Conservation (phyloP, 2,797 vertebrate species). For the Amniataba percoides region DNA sequence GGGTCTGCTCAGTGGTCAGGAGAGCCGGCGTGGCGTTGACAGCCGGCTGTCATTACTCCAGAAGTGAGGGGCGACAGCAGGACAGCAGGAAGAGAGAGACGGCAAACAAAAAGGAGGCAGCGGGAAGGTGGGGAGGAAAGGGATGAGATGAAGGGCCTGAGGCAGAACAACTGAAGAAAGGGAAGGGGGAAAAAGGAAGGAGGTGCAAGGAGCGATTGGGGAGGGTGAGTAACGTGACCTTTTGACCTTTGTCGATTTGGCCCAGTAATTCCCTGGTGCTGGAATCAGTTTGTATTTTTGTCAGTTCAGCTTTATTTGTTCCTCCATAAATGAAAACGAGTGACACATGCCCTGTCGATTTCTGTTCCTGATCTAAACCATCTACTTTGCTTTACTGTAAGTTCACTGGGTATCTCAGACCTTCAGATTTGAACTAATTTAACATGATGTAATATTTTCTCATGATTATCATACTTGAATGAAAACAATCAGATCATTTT, state of each 20-base stretch:
- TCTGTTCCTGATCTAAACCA: neutral
- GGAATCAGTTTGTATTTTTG: neutral
- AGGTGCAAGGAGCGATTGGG: neutral
- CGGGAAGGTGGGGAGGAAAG: conserved; percentile 5
- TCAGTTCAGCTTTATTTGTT: conserved; percentile 22
- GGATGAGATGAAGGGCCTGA: neutral
- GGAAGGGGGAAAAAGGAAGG: neutral
- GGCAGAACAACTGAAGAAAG: neutral
- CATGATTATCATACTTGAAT: neutral
- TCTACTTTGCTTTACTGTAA: conserved; percentile 8
- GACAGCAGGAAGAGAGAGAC: conserved; percentile 30
- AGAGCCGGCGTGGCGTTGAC: conserved; percentile 53
- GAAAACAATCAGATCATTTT: neutral
- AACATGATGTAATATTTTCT: no score
- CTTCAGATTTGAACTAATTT: no score
- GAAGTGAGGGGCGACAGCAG: conserved; percentile 25
- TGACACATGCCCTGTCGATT: neutral
- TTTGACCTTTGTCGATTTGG: conserved; percentile 35
- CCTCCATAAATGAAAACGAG: conserved; percentile 6
- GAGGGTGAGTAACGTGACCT: conserved; percentile 25
- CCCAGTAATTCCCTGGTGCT: neutral
- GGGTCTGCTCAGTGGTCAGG: conserved; percentile 54
- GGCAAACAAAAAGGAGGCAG: conserved; percentile 26
- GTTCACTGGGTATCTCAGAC: neutral
- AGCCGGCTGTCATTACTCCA: conserved; percentile 68